Evolutionary conservation across 2,888 invertebrate genomes (phyloP), one percentile per base, ranked within the genome.

Genomic region (Chelonus formosanus): DNA sequence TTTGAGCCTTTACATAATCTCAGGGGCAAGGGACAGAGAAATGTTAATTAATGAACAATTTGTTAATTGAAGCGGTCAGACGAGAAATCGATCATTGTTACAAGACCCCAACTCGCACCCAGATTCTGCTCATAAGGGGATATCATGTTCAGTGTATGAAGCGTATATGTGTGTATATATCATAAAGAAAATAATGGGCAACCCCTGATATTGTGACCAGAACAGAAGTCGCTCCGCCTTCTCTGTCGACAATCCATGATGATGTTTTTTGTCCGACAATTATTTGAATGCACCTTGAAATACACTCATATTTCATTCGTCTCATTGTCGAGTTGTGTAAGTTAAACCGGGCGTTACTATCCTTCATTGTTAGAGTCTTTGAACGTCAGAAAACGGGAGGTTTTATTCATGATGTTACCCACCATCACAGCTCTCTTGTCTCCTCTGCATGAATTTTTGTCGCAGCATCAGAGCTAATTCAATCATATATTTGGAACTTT

Each of bases 271-370:
- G 8, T 57, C 43, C 8, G 31, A 52, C 52, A 52, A 52, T 8
- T 20, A 57, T 43, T 44, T 57, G 57, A 57, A 57, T 57, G 57
- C 57, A 57, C 43, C 43, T 55, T 31, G 6, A 55, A 53, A 53
- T 53, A 20, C 34, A 20, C 31, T 34, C 40, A 35, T 55, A 36
- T 35, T 36, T 10, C n/a, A 10, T 10, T 10, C 47, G 8, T 4
- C 8, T 10, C n/a, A 10, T 47, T 47, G 52, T 52, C 34, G 7
- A 10, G 4, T 43, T 44, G 44, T 57, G 43, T 43, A 57, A 57
- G 57, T 44, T 40, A 57, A 57, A 57, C 57, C 43, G 31, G 57
- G 57, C 57, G 40, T 57, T 57, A 43, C 31, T 43, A 43, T 32
- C 55, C 10, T 10, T 40, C 20, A 10, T 55, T 55, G 45, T 31